Conservation (phyloP, 2,113 vertebrate species). For the Hemichromis elongatus region DNA sequence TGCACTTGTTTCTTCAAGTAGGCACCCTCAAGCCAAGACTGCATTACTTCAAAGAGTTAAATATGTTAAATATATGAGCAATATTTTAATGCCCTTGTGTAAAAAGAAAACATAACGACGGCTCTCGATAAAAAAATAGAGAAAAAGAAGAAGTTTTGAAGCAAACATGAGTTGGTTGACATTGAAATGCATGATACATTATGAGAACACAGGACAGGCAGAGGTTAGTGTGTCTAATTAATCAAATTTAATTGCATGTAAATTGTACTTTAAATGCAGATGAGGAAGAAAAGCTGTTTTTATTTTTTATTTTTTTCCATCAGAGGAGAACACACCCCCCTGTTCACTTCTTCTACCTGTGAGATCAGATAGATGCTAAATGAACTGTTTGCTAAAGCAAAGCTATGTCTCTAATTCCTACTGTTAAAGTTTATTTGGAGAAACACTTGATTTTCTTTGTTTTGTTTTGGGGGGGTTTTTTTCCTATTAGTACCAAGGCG, state of each 20-base stretch:
- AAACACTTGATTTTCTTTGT: background rate
- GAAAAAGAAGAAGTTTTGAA: constrained; percentile 28
- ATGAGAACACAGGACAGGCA: constrained; percentile 52
- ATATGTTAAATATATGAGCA: background rate
- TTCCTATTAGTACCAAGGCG: background rate
- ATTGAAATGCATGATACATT: constrained; percentile 67
- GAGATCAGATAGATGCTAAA: constrained; percentile 9
- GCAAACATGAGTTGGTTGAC: constrained; percentile 56
- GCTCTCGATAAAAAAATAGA: background rate
- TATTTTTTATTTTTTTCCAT: background rate
- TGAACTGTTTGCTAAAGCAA: background rate
- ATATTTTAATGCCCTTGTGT: background rate
- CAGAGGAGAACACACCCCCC: constrained; percentile 8
- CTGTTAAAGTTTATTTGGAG: background rate
- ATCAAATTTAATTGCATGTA: constrained; percentile 74
- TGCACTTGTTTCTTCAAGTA: background rate
- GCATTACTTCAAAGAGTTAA: background rate
- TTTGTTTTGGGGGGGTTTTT: accelerated
- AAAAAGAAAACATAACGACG: background rate
- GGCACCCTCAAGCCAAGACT: background rate
- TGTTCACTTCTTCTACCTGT: constrained; percentile 26
- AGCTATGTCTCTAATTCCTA: background rate
- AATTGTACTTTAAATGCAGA: constrained; percentile 70
- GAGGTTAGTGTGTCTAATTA: constrained; percentile 73
- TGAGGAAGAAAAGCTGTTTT: constrained; percentile 26